Base-by-base conservation (phyloP, 2,797 vertebrate genomes). In the Myripristis jacobus region DNA sequence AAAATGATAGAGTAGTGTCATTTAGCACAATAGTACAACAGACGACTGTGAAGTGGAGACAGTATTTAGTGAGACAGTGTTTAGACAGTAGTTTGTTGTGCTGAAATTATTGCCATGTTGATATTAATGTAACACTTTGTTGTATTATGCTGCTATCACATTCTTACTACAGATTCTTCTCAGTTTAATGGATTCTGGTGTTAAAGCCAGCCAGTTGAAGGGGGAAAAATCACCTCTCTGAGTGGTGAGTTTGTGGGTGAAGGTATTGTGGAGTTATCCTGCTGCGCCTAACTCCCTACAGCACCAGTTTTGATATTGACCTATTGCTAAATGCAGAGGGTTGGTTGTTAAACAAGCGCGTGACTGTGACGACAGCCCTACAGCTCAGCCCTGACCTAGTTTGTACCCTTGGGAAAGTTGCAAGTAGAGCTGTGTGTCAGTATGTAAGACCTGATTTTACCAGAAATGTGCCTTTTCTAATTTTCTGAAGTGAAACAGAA, bases 341-440 rank as follows among this genome's bases (percentile, higher is more conserved):
- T 48, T 36, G 60, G 47, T 51, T 56, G 18, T 51, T 53, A 19
- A 44, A 25, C 15, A 27, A 63, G 50, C 41, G n/a, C 63, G 46
- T 53, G 63, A 55, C 22, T 64, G 8, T 59, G 50, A 19, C 31
- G 38, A 16, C 27, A 29, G 46, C n/a, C 34, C 24, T 24, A 31
- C 59, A 60, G 65, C 46, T 66, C 60, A n/a, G 61, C 34, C 7
- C 60, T 70, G 70, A 65, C 77, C 77, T 61, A 70, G n/a, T 70
- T 74, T 46, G 58, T 29, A 21, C n/a, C 57, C 13, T 11, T 18
- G 63, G 56, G 53, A 34, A 15, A 31, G 19, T n/a, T 9, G 4
- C 31, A 67, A 75, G 56, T 70, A 55, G 58, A 69, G 19, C 43
- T 13, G 51, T 56, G 57, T 31, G 53, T 21, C 16, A 55, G 63